phyloP scores from a whole-genome alignment of 1,140 invertebrate genomes.

The Nephila pilipes region DNA sequence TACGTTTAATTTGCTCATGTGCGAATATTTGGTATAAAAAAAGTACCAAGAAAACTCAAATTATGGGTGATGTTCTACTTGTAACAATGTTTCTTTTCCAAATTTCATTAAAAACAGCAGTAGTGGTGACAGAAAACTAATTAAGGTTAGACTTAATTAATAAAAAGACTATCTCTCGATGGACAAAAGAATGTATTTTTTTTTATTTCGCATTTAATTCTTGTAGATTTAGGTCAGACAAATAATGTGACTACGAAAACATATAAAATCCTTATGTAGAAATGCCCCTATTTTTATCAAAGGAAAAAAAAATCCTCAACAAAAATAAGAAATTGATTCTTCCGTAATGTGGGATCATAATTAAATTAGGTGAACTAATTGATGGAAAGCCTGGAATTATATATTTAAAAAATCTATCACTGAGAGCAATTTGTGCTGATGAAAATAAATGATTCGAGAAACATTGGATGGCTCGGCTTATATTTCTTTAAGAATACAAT shows the following conservation, averaged over 20 bases:
- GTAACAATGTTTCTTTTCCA: neutral
- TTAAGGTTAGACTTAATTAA: conserved; percentile 51
- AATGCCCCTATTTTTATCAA: neutral
- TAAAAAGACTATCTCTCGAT: conserved; percentile 31
- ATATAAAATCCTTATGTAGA: neutral
- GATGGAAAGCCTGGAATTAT: no score
- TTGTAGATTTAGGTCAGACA: neutral
- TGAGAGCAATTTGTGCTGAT: no score
- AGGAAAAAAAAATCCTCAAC: neutral
- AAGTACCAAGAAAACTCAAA: neutral
- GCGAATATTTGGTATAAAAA: neutral
- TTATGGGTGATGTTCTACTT: neutral
- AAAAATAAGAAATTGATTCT: no score
- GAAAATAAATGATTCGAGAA: no score
- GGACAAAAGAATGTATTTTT: neutral
- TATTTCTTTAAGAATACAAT: no score
- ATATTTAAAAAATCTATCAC: no score
- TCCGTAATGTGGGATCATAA: no score
- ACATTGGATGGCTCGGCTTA: no score
- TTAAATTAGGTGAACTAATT: no score
- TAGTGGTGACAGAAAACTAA: conserved; percentile 54
- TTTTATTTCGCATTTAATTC: neutral
- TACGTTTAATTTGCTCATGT: conserved; percentile 23
- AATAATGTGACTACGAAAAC: neutral
- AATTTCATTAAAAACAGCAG: conserved; percentile 55